Percentiles rank a stretch among this genome's conserved stretches.
phyloP scores from a whole-genome alignment of 2,113 vertebrate genomes.

The Callospermophilus lateralis region DNA sequence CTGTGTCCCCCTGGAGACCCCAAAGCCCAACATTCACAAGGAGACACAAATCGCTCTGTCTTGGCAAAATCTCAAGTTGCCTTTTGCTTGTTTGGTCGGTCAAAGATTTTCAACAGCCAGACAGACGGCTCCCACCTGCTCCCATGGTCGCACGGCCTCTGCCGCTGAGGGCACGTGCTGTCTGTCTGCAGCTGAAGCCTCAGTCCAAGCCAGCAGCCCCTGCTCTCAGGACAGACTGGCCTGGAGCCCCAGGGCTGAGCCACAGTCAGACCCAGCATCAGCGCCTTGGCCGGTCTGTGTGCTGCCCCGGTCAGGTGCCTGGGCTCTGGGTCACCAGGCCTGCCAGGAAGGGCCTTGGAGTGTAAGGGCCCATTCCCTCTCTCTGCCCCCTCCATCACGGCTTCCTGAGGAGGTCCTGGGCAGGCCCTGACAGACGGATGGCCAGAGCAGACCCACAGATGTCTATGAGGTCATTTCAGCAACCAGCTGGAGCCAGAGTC shows the following conservation, averaged over 20 bases:
- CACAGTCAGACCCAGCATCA: too few species aligned
- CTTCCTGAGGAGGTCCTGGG: background rate
- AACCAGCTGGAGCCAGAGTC: background rate
- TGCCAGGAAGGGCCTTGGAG: too few species aligned
- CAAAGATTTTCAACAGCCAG: background rate
- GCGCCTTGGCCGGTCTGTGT: too few species aligned
- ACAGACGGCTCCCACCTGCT: background rate
- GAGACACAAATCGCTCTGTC: background rate
- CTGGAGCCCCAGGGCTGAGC: too few species aligned
- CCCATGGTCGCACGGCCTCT: background rate
- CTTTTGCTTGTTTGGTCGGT: background rate
- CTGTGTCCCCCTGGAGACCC: background rate
- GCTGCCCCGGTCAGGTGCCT: too few species aligned
- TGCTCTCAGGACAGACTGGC: too few species aligned
- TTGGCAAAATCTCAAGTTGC: background rate
- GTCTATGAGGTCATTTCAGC: background rate
- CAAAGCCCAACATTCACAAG: background rate
- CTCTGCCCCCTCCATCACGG: background rate
- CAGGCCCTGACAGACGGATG: background rate
- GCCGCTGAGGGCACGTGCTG: background rate
- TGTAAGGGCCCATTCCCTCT: background rate
- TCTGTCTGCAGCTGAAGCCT: background rate
- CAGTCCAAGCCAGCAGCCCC: background rate
- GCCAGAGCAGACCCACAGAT: background rate
- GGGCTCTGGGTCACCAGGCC: too few species aligned